A percentile compares a stretch with the other conserved stretches of the same genome.
phyloP scores from a whole-genome alignment of 2,888 invertebrate species.

The Pseudococcus jackbeardsleyi region DNA sequence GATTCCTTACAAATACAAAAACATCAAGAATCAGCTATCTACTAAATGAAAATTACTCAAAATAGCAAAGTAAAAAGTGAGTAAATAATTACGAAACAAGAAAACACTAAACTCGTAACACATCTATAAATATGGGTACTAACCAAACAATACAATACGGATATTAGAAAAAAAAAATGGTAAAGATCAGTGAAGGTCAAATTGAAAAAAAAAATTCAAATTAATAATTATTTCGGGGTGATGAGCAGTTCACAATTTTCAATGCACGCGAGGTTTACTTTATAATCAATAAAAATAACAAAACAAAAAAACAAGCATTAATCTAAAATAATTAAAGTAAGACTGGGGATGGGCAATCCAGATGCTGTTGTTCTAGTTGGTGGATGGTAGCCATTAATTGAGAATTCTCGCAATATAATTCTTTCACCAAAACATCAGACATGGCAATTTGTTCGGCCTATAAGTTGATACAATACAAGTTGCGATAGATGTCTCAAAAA shows the following conservation, averaged over 20 bases:
- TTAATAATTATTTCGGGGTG: background rate
- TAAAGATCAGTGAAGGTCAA: background rate
- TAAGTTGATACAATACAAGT: conserved; percentile 66
- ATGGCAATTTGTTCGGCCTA: conserved; percentile 79
- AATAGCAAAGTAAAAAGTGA: background rate
- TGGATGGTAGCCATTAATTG: conserved; percentile 79
- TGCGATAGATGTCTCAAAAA: background rate
- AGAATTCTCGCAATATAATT: conserved; percentile 87
- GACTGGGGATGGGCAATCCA: conserved; percentile 71
- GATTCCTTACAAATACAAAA: background rate
- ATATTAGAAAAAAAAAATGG: conserved; percentile 14
- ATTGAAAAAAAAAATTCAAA: conserved; percentile 21
- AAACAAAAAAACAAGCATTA: background rate
- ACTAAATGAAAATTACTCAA: background rate
- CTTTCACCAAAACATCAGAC: conserved; percentile 84
- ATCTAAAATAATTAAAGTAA: conserved; percentile 57
- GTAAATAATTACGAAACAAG: background rate
- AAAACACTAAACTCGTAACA: background rate
- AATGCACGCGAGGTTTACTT: background rate
- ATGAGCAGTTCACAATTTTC: background rate
- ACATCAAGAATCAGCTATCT: background rate
- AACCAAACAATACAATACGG: background rate
- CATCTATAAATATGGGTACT: background rate
- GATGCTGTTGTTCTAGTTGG: conserved; percentile 74
- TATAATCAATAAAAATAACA: background rate